Evolutionary conservation across 2,888 invertebrate species (phyloP).

Genomic region (Brachylomia viminalis): DNA sequence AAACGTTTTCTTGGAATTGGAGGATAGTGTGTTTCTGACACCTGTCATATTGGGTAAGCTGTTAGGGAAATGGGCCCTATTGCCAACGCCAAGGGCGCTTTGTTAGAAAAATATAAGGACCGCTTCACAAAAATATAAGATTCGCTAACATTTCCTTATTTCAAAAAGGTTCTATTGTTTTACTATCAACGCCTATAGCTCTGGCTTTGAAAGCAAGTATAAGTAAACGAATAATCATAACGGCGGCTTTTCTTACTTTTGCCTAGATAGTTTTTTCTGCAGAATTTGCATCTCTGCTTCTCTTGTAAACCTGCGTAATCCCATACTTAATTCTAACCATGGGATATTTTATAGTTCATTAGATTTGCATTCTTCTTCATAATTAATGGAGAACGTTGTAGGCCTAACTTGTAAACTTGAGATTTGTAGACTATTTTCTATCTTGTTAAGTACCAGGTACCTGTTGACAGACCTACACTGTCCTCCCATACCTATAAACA

Average conservation of each 20-base stretch:
- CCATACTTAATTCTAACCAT: neutral
- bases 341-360: too few species aligned
- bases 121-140: slow-evolving; percentile 38
- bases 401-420: too few species aligned
- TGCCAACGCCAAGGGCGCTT: slow-evolving; percentile 7
- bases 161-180: slow-evolving; percentile 29
- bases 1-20: slow-evolving; percentile 50
- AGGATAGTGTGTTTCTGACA: slow-evolving; percentile 57
- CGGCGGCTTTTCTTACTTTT: neutral
- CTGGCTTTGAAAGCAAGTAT: neutral
- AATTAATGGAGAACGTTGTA: too few species aligned
- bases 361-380: neutral
- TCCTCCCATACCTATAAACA: too few species aligned
- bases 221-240: neutral
- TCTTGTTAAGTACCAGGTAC: too few species aligned
- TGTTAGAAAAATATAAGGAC: slow-evolving; percentile 37
- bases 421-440: too few species aligned
- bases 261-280: neutral
- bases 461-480: too few species aligned
- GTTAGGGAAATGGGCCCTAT: slow-evolving; percentile 38
- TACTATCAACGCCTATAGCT: neutral
- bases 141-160: slow-evolving; percentile 10
- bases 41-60: slow-evolving; percentile 49
- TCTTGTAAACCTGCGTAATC: neutral
- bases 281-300: neutral